Percentiles rank a stretch among this genome's conserved stretches.
Evolutionary conservation across 2,113 vertebrate genomes (phyloP).

Genomic region (Pseudopipra pipra): DNA sequence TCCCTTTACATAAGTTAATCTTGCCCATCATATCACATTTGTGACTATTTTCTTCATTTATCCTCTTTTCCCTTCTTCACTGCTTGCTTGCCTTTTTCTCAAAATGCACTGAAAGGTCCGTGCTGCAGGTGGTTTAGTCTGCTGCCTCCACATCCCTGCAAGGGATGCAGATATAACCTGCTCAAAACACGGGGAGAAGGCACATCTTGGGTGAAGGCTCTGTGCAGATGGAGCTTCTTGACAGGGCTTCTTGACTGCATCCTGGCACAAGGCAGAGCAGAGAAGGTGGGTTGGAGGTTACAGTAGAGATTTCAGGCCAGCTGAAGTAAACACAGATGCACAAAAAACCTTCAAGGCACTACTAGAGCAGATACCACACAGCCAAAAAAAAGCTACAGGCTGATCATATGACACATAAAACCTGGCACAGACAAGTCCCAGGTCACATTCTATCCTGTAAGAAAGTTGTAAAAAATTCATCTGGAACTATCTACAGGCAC

Average conservation of each 20-base stretch:
- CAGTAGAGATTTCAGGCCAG: background rate
- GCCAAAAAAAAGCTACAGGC: background rate
- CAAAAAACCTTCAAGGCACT: background rate
- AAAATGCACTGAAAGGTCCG: background rate
- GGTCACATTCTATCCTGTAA: background rate
- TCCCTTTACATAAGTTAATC: constrained; percentile 35
- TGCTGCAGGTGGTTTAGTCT: background rate
- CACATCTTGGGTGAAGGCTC: background rate
- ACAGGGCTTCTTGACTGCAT: background rate
- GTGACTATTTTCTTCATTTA: constrained; percentile 34
- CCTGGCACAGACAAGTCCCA: background rate
- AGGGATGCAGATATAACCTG: background rate
- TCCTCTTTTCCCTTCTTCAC: background rate
- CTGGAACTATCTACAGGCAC: background rate
- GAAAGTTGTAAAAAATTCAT: background rate
- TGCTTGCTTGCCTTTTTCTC: background rate
- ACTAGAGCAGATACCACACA: background rate
- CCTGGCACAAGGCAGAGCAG: fast-evolving
- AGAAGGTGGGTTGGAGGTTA: background rate
- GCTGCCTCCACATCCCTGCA: background rate
- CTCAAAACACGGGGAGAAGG: background rate
- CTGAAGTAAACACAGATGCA: background rate
- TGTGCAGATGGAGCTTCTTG: background rate
- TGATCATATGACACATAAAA: background rate
- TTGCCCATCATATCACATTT: background rate